A percentile compares a stretch with the other conserved stretches of the same genome.
Conservation (phyloP, 2,888 invertebrate genomes). For the Julus scanicus region DNA sequence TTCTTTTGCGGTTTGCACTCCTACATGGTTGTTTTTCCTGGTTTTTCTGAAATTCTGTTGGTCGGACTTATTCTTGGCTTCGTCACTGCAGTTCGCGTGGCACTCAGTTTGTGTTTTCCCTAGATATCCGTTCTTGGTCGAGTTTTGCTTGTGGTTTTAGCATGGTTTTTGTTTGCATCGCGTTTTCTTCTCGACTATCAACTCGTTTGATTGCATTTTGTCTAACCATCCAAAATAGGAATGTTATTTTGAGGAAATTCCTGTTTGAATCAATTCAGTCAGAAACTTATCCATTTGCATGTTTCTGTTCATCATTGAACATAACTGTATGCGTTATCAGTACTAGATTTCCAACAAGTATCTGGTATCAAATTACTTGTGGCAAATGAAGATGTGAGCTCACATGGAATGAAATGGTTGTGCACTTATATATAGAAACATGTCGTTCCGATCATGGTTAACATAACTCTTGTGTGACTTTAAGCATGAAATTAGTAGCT, state of each 20-base stretch:
- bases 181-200: not conserved
- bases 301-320: not conserved
- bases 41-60: not conserved
- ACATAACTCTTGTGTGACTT: no score
- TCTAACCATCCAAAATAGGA: no score
- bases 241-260: not conserved
- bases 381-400: not conserved
- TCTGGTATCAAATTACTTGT: not conserved
- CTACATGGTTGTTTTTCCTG: not conserved
- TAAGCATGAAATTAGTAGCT: not conserved
- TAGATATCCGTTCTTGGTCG: not conserved
- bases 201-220: not conserved
- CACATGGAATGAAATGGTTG: not conserved
- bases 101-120: not conserved
- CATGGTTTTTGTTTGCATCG: not conserved
- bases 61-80: not conserved
- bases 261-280: not conserved
- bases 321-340: not conserved
- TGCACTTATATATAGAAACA: not conserved
- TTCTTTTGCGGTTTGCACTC: conserved; percentile 2
- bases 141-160: not conserved
- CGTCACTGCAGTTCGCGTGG: not conserved
- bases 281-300: not conserved
- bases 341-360: no score
- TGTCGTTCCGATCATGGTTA: no score